Evolutionary conservation across 2,888 invertebrate genomes (phyloP).

Genomic region (Masnerella sp.): DNA sequence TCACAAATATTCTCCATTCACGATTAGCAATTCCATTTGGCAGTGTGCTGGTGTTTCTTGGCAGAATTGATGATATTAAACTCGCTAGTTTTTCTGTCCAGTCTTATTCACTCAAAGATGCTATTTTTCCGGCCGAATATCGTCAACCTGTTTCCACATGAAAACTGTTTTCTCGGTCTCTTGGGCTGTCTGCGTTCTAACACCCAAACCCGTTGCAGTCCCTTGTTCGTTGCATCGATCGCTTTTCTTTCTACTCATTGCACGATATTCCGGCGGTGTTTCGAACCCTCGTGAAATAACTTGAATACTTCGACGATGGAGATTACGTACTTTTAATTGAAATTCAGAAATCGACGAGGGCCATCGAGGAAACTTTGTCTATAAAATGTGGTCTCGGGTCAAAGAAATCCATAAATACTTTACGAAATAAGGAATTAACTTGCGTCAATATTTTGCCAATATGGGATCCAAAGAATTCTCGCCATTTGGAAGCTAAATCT

Average conservation of each 20-base stretch:
- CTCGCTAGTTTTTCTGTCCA: too few relatives aligned
- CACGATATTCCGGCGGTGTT: slow-evolving; percentile 44
- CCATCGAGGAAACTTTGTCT: slow-evolving; percentile 40
- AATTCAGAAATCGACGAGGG: slow-evolving; percentile 44
- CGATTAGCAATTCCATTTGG: too few relatives aligned
- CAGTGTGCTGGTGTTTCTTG: too few relatives aligned
- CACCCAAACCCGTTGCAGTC: slow-evolving; percentile 45
- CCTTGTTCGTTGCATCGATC: slow-evolving; percentile 56
- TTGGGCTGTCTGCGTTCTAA: slow-evolving; percentile 43
- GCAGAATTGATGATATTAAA: too few relatives aligned
- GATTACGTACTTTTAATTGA: slow-evolving; percentile 55
- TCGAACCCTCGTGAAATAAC: slow-evolving; percentile 50
- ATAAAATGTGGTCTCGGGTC: slow-evolving; percentile 14
- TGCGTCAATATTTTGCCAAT: slow-evolving; percentile 10
- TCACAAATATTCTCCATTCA: too few relatives aligned
- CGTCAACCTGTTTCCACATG: slow-evolving; percentile 49
- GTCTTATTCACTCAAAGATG: too few relatives aligned
- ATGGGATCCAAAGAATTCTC: not conserved
- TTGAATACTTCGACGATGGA: slow-evolving; percentile 45
- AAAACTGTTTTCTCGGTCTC: slow-evolving; percentile 45
- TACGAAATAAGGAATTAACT: slow-evolving; percentile 14
- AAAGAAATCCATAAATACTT: slow-evolving; percentile 8
- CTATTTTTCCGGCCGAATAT: slow-evolving; percentile 17
- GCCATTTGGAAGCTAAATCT: too few relatives aligned
- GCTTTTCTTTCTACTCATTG: slow-evolving; percentile 48